These are phyloP conservation scores for Sinohyriopsis cumingii DNA, from an alignment of 2,888 invertebrate genomes.

Conservation along the genomic window DNA sequence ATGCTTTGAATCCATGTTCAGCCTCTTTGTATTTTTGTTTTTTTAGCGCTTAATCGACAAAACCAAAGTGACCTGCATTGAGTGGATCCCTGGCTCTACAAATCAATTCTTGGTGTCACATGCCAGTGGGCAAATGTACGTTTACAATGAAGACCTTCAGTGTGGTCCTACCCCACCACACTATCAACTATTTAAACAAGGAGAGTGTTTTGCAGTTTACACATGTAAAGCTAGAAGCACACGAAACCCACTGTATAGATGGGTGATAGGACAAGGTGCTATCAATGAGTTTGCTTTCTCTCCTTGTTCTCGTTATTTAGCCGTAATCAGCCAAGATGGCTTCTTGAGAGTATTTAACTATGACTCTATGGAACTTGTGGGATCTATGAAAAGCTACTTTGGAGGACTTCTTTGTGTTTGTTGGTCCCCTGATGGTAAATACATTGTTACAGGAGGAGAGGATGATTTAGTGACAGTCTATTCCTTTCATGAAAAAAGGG, in stretches of 20 bases:
- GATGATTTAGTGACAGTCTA: conserved; percentile 98
- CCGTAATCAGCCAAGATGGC: conserved; percentile 90
- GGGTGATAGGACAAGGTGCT: conserved; percentile 75
- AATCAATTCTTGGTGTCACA: conserved; percentile 96
- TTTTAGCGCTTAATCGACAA: conserved; percentile 93
- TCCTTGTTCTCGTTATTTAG: conserved; percentile 92
- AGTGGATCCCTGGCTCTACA: conserved; percentile 96
- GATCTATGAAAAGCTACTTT: conserved; percentile 94
- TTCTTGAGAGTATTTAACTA: conserved; percentile 96
- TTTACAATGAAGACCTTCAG: conserved; percentile 91
- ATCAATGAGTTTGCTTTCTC: conserved; percentile 99
- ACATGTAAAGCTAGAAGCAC: conserved; percentile 97
- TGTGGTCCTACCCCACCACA: conserved; percentile 92
- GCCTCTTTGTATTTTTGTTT: conserved; percentile 23
- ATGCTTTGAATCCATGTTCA: too few relatives aligned
- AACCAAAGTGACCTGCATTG: conserved; percentile 94
- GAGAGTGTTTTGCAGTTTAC: conserved; percentile 93
- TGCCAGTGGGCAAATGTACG: conserved; percentile 95
- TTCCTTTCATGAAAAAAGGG: conserved; percentile 92
- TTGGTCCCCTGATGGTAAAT: conserved; percentile 97
- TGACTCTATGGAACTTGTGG: conserved; percentile 96
- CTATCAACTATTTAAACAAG: conserved; percentile 95
- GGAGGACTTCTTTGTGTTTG: conserved; percentile 97
- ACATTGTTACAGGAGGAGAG: conserved; percentile 95
- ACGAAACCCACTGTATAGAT: conserved; percentile 92